A percentile compares a stretch with the other conserved stretches of the same genome.
These are phyloP conservation scores for Ceratina japonica DNA, from an alignment of 1,140 invertebrate species.

Conservation along the genomic window DNA sequence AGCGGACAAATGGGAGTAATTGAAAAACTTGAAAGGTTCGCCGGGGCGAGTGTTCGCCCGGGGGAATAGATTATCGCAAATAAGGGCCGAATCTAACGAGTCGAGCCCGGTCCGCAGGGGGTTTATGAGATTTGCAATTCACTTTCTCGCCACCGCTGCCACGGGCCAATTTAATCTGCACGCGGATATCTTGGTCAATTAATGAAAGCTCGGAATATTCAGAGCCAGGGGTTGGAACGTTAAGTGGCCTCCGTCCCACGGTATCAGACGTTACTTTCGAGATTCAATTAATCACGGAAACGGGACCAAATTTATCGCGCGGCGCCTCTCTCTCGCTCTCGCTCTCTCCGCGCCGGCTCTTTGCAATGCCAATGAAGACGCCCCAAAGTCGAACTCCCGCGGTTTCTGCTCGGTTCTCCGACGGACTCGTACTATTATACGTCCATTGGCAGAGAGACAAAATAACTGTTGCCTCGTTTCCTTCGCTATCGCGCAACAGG, in stretches of 20 bases:
- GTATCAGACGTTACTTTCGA: constrained; percentile 57
- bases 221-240: constrained; percentile 43
- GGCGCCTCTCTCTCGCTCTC: background rate
- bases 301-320: constrained; percentile 48
- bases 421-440: too few relatives aligned
- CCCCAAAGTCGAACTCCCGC: background rate
- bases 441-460: too few relatives aligned
- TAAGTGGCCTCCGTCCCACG: constrained; percentile 36
- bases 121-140: constrained; percentile 57
- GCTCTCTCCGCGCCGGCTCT: too few relatives aligned
- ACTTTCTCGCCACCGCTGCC: constrained; percentile 40
- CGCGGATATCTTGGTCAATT: constrained; percentile 60
- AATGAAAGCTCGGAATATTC: constrained; percentile 61
- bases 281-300: constrained; percentile 61
- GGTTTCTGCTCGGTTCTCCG: background rate
- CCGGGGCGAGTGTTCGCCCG: background rate
- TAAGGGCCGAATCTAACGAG: background rate
- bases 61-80: background rate
- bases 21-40: too few relatives aligned
- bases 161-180: constrained; percentile 56
- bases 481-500: too few relatives aligned
- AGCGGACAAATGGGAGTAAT: too few relatives aligned
- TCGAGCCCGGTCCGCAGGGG: background rate
- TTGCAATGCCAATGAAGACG: constrained; percentile 11
- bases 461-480: too few relatives aligned